These are phyloP conservation scores for Labeo rohita DNA, from an alignment of 2,113 vertebrate genomes.

Conservation along the genomic window DNA sequence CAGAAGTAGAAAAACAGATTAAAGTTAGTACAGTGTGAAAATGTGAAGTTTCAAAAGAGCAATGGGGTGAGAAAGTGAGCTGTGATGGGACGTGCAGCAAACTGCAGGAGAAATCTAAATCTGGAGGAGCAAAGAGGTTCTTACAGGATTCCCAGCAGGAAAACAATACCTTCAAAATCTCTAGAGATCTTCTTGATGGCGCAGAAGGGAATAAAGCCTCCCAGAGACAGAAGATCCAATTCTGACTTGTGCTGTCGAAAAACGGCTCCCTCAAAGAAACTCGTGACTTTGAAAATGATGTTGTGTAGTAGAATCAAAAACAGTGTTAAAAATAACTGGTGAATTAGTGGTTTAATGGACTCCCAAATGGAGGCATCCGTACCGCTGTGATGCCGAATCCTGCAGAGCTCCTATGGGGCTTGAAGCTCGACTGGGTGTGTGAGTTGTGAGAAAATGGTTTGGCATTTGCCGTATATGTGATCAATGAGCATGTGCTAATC, in stretches of 20 bases:
- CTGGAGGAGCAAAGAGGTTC: not conserved
- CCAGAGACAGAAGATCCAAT: not conserved
- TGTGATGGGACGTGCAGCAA: not conserved
- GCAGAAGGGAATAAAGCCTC: not conserved
- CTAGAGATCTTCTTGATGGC: not conserved
- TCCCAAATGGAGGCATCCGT: not conserved
- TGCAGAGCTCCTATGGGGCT: slow-evolving; percentile 2
- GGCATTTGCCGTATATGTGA: not conserved
- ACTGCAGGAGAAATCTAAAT: not conserved
- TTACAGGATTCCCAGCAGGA: slow-evolving; percentile 14
- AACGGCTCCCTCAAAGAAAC: not conserved
- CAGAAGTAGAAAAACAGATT: not conserved
- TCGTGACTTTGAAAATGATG: not conserved
- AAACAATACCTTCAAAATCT: slow-evolving; percentile 1
- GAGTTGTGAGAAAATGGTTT: not conserved
- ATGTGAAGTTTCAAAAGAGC: not conserved
- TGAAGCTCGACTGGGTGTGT: slow-evolving; percentile 10
- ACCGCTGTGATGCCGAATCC: not conserved
- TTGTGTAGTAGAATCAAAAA: not conserved
- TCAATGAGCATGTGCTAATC: slow-evolving; percentile 7
- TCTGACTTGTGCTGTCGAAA: not conserved
- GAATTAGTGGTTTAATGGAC: slow-evolving; percentile 33
- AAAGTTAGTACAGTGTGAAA: slow-evolving; percentile 8
- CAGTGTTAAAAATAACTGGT: slow-evolving; percentile 15
- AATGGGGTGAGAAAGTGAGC: slow-evolving; percentile 5